Percentiles rank a stretch among this genome's conserved stretches.
These are phyloP conservation scores for Natrix natrix DNA, from an alignment of 2,797 vertebrate genomes.

Conservation along the genomic window DNA sequence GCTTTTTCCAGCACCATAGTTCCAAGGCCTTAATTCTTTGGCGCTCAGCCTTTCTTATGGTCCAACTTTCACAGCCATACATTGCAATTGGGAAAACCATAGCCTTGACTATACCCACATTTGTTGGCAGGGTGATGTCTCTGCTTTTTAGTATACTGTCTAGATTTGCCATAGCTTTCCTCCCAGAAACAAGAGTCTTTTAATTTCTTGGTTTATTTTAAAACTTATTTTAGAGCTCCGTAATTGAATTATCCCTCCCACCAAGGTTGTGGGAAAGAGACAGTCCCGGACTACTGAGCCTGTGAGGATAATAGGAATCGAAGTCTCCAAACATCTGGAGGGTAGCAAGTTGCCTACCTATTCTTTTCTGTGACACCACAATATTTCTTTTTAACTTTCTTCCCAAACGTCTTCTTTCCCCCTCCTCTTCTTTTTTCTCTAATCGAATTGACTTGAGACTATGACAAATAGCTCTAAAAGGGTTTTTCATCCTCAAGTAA, in stretches of 20 bases:
- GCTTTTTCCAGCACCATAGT: no score
- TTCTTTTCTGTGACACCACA: background rate
- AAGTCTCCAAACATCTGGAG: background rate
- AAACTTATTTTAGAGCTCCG: background rate
- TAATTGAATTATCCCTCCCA: background rate
- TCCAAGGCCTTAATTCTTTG: no score
- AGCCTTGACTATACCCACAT: no score
- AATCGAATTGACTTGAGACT: rapidly evolving
- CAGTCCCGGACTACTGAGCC: background rate
- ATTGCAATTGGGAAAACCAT: no score
- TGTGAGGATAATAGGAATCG: background rate
- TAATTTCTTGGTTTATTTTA: no score
- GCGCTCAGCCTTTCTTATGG: no score
- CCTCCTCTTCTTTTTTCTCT: background rate
- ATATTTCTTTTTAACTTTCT: background rate
- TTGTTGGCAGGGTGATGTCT: no score
- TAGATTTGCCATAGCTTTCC: no score
- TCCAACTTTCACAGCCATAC: no score
- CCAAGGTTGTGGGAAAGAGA: background rate
- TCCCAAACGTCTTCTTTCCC: background rate
- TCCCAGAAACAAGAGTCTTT: no score
- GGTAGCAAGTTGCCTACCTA: no score
- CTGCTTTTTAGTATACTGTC: no score
- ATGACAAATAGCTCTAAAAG: background rate
- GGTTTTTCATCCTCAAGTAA: conserved; percentile 46